phyloP scores from a whole-genome alignment of 1,140 invertebrate species.

The Homalodisca vitripennis region DNA sequence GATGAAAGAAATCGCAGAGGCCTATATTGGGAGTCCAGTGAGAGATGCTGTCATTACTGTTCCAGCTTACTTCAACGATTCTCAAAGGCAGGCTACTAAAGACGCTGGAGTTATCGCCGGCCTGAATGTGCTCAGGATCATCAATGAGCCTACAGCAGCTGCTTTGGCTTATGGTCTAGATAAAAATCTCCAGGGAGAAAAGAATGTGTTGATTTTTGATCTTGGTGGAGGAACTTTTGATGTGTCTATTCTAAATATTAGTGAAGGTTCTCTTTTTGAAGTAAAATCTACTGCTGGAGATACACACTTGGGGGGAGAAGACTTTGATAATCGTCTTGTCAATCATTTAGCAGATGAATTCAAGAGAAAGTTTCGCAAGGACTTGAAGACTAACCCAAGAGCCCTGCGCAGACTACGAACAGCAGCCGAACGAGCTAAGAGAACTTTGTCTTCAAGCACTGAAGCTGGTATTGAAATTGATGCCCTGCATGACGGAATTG shows the following conservation, averaged over 20 bases:
- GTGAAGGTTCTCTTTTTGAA: conserved; percentile 79
- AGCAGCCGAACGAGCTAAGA: conserved; percentile 61
- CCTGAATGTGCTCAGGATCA: conserved; percentile 82
- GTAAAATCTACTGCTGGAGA: conserved; percentile 78
- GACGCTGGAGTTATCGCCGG: conserved; percentile 75
- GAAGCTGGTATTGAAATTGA: conserved; percentile 59
- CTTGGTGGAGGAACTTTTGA: conserved; percentile 69
- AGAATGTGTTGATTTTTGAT: conserved; percentile 55
- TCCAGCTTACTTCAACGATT: conserved; percentile 90
- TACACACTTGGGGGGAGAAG: conserved; percentile 72
- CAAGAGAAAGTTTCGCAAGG: conserved; percentile 54
- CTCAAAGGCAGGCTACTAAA: conserved; percentile 88
- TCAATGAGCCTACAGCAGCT: conserved; percentile 96
- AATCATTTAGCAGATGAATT: conserved; percentile 64
- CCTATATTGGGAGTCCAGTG: not conserved
- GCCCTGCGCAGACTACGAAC: conserved; percentile 61
- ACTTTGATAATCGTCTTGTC: conserved; percentile 81
- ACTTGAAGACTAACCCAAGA: conserved; percentile 50
- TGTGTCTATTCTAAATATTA: conserved; percentile 74
- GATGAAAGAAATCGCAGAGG: conserved; percentile 61
- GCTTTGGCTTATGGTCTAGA: conserved; percentile 95
- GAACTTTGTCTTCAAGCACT: conserved; percentile 57
- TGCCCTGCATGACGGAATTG: conserved; percentile 56
- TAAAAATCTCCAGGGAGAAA: conserved; percentile 55
- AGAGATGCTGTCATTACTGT: conserved; percentile 88